Evolutionary conservation across 2,113 vertebrate genomes (phyloP), one percentile per base, ranked within the genome.

Genomic region (Crotalus helleri): DNA sequence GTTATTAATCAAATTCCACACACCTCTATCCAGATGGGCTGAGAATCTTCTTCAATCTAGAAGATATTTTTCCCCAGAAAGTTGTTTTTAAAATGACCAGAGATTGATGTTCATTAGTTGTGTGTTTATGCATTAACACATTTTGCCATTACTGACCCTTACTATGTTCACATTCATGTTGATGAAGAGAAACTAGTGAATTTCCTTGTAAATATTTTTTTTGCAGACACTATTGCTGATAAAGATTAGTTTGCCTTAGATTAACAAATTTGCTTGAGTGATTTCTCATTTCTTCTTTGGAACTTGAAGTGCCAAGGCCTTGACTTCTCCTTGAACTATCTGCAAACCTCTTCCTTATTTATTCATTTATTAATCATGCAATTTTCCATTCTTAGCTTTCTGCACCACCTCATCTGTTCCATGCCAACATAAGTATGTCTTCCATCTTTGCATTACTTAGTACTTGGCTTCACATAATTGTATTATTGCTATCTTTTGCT

Each of bases 321-420:
- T 92, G 59, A 90, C 90, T 57, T 49, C 26, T 90, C 93, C 81
- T 90, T 94, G 93, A 92, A 85, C 58, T 87, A 11, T 17, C 33
- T 90, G 46, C 5, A 92, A 81, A 90, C 59, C 46, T 29, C 26
- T 46, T 51, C 54, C 19, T 87, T 94, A 46, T 54, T 88, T 85
- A 59, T 92, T 74, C 19, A 89, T 92, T 92, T 10, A 49, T 49
- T 13, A 5, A 23, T 74, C 15, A 15, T 51, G 55, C 58, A 29
- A 33, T 86, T 92, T 90, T 61, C 74, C 74, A 90, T 94, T 85
- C 26, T 57, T 90, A 58, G 57, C n/a, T 90, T 5, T 33, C 44
- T 55, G 23, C 9, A 19, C 19, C 46, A 24, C 69, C 33, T 90
- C 90, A 92, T 93, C 88, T 90, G 58, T 87, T 53, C n/a, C 17